Conservation (phyloP, 92 coral and sea anemone genomes). For the Parazoanthus darwini region DNA sequence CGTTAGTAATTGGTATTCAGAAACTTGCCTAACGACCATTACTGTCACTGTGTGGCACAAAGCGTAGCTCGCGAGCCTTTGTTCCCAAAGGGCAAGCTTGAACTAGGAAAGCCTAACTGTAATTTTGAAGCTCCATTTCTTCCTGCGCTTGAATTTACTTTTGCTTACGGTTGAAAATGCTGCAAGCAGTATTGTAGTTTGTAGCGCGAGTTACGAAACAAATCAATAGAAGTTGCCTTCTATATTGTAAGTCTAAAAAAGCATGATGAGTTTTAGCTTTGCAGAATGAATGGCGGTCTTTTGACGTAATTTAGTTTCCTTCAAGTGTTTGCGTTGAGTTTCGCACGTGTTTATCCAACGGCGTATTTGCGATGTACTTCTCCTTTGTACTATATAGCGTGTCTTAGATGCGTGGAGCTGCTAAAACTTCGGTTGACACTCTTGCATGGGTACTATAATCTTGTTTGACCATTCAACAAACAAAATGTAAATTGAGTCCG, state of each 20-base stretch:
- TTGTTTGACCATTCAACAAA: conserved; percentile 22
- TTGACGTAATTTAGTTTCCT: neutral
- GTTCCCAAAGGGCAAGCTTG: conserved; percentile 4
- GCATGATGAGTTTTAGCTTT: neutral
- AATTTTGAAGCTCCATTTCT: neutral
- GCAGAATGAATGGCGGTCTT: neutral
- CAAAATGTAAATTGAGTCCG: conserved; percentile 33
- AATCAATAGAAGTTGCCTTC: neutral
- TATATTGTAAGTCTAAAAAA: neutral
- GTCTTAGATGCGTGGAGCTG: neutral
- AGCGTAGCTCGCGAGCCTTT: conserved; percentile 28
- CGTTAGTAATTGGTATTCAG: conserved; percentile 5
- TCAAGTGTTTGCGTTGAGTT: neutral
- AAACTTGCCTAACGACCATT: conserved; percentile 4
- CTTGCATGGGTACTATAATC: conserved; percentile 11
- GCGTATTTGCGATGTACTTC: conserved; percentile 14
- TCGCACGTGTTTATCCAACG: neutral
- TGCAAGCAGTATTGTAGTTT: neutral
- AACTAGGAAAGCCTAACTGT: neutral
- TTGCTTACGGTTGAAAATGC: neutral
- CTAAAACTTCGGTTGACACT: neutral
- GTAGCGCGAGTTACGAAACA: neutral
- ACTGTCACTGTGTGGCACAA: neutral
- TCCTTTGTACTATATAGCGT: conserved; percentile 25
- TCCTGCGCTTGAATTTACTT: neutral